phyloP scores from a whole-genome alignment of 2,113 vertebrate genomes.

The Rostratula benghalensis region DNA sequence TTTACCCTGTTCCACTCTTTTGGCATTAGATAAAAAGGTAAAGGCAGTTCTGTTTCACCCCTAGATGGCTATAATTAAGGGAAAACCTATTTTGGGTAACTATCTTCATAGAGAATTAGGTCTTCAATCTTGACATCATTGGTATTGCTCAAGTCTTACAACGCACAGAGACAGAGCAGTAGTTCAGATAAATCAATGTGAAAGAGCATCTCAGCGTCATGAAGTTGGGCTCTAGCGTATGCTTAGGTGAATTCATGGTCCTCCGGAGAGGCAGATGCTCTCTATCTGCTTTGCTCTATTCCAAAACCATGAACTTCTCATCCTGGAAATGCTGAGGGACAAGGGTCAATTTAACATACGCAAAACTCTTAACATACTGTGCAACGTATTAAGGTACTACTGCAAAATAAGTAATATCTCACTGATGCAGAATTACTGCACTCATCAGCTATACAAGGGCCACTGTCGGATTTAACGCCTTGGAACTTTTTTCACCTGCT shows the following conservation, averaged over 20 bases:
- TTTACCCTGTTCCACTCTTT: background rate
- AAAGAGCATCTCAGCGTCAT: rapidly evolving
- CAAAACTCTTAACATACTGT: background rate
- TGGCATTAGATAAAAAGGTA: background rate
- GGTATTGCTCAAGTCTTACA: background rate
- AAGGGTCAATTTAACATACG: background rate
- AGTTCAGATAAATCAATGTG: background rate
- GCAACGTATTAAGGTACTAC: background rate
- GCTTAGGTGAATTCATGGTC: rapidly evolving
- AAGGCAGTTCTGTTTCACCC: background rate
- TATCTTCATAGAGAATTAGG: background rate
- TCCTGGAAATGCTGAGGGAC: background rate
- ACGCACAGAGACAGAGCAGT: too few species aligned
- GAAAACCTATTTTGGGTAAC: background rate
- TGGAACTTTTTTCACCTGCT: background rate
- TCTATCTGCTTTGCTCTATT: background rate
- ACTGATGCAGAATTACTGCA: background rate
- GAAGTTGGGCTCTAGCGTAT: background rate
- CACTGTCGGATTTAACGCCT: background rate
- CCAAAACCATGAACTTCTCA: rapidly evolving
- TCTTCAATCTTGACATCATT: background rate
- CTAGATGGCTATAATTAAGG: background rate
- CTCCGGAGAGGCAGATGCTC: background rate
- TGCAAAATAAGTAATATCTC: background rate
- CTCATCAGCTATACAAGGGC: background rate